A percentile compares a stretch with the other conserved stretches of the same genome.
phyloP scores from a whole-genome alignment of 2,797 vertebrate genomes.

The Nyctalus aviator region DNA sequence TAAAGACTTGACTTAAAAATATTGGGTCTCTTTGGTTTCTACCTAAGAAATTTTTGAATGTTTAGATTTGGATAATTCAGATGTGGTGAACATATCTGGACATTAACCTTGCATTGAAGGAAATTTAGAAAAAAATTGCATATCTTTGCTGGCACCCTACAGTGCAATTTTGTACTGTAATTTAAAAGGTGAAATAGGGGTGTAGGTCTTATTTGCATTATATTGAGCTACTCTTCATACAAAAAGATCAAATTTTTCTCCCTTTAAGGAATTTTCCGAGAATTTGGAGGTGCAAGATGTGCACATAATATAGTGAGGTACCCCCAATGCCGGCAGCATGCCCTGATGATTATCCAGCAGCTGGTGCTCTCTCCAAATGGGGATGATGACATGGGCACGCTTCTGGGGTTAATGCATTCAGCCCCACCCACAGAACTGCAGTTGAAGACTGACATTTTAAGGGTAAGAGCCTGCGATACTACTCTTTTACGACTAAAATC shows the following conservation, averaged over 20 bases:
- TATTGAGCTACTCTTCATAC: neutral
- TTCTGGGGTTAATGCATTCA: constrained; percentile 98
- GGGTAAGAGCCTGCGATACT: constrained; percentile 87
- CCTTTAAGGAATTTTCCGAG: constrained; percentile 93
- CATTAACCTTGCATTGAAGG: neutral
- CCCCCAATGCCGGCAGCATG: constrained; percentile 96
- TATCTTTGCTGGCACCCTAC: neutral
- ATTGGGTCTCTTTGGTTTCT: neutral
- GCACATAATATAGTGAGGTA: constrained; percentile 99
- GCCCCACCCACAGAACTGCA: constrained; percentile 95
- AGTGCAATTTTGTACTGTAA: neutral
- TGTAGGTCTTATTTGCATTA: neutral
- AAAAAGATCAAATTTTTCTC: neutral
- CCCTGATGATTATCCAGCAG: constrained; percentile 98
- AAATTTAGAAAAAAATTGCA: neutral
- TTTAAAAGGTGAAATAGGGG: neutral
- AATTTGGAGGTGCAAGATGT: constrained; percentile 97
- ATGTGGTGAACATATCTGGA: neutral
- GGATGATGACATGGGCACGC: constrained; percentile 98
- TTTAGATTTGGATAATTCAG: constrained; percentile 5
- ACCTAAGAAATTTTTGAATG: neutral
- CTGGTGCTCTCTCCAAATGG: constrained; percentile 96
- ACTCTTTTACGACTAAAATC: neutral
- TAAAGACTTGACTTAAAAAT: neutral
- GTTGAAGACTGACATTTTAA: constrained; percentile 97